phyloP scores from a whole-genome alignment of 1,140 invertebrate species.

The Drosophila santomea region DNA sequence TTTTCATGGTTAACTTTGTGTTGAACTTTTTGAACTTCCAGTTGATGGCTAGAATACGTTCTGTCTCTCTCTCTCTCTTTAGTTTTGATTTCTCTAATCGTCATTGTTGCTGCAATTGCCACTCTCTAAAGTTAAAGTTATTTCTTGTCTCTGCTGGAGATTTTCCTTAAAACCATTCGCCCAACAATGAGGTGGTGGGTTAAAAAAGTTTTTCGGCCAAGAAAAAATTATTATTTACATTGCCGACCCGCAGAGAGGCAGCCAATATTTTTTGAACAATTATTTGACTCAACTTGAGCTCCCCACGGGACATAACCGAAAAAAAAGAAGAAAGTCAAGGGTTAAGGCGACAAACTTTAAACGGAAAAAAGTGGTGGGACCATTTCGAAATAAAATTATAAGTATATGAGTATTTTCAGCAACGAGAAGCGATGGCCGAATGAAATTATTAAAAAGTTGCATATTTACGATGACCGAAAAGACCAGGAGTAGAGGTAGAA shows the following conservation, averaged over 20 bases:
- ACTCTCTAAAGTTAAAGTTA: background rate
- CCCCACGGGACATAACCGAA: background rate
- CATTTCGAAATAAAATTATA: conserved; percentile 29
- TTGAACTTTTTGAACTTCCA: conserved; percentile 7
- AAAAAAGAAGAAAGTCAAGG: conserved; percentile 16
- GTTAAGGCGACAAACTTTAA: conserved; percentile 40
- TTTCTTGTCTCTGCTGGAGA: conserved; percentile 3
- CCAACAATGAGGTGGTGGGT: background rate
- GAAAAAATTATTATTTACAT: conserved; percentile 16
- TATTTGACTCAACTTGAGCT: conserved; percentile 21
- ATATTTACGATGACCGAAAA: conserved; percentile 35
- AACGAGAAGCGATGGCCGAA: background rate
- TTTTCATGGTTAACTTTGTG: background rate
- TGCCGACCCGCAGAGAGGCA: conserved; percentile 7
- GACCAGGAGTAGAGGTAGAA: background rate
- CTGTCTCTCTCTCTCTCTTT: too few relatives aligned
- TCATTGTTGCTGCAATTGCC: conserved; percentile 10
- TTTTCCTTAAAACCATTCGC: background rate
- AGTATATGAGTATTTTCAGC: conserved; percentile 32
- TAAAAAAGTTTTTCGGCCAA: conserved; percentile 8
- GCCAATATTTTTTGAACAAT: conserved; percentile 26
- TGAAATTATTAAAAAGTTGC: conserved; percentile 47
- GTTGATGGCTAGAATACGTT: background rate
- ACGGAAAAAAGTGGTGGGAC: background rate
- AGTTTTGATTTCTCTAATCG: conserved; percentile 31